These are phyloP conservation scores for Trichomycterus rosablanca DNA, from an alignment of 2,113 vertebrate species.

Conservation along the genomic window DNA sequence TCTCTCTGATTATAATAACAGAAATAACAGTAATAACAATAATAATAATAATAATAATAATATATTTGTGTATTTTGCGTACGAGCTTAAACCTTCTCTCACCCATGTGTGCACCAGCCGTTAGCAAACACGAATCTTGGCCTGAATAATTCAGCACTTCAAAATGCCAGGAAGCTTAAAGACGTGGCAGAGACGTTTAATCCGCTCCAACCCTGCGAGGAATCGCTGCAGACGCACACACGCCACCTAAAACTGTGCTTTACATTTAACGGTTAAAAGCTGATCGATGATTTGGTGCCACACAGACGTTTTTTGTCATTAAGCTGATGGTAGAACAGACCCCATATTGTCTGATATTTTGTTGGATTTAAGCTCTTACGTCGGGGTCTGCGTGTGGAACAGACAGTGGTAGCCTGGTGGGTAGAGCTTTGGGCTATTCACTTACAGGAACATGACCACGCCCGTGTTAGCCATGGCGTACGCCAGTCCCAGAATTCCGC, in stretches of 20 bases:
- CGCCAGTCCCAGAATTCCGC: conserved; percentile 90
- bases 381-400: too few relatives aligned
- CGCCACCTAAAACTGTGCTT: too few relatives aligned
- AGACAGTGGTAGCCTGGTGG: too few relatives aligned
- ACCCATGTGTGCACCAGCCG: not conserved
- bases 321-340: too few relatives aligned
- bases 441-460: conserved; percentile 93
- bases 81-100: not conserved
- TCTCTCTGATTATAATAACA: too few relatives aligned
- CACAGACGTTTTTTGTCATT: too few relatives aligned
- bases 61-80: not conserved
- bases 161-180: conserved; percentile 28
- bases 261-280: too few relatives aligned
- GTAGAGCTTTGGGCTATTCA: too few relatives aligned
- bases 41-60: not conserved
- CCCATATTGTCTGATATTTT: too few relatives aligned
- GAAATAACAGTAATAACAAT: not conserved
- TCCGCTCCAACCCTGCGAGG: not conserved
- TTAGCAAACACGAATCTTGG: not conserved
- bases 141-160: conserved; percentile 21
- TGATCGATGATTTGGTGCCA: too few relatives aligned
- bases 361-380: too few relatives aligned
- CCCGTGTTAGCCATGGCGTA: conserved; percentile 98
- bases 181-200: not conserved
- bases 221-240: too few relatives aligned